Conservation (phyloP, 2,888 invertebrate species). For the Orchesella flavescens region DNA sequence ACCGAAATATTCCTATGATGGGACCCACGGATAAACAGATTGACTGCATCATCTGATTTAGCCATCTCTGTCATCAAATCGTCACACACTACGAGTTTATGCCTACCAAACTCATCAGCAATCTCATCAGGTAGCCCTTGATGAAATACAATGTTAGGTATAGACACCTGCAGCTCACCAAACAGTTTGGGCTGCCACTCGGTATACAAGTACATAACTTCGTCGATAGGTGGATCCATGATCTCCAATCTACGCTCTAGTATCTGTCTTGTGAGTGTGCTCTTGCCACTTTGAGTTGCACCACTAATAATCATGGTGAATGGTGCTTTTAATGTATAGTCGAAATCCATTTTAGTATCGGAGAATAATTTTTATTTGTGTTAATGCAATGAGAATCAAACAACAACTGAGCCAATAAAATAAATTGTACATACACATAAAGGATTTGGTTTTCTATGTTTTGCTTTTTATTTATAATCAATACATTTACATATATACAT, state of each 20-base stretch:
- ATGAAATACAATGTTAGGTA: slow-evolving; percentile 48
- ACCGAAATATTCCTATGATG: no score
- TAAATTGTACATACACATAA: no score
- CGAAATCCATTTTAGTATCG: slow-evolving; percentile 13
- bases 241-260: slow-evolving; percentile 29
- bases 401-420: no score
- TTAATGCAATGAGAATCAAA: no score
- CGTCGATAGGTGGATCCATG: no score
- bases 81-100: slow-evolving; percentile 40
- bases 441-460: no score
- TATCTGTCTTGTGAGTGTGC: slow-evolving; percentile 15
- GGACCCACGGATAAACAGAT: no score
- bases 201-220: no score
- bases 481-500: neutral
- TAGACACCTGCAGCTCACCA: slow-evolving; percentile 18
- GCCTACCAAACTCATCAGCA: neutral
- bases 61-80: slow-evolving; percentile 64
- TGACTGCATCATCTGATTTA: no score
- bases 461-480: neutral
- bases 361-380: neutral
- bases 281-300: slow-evolving; percentile 46
- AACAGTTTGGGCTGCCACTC: no score
- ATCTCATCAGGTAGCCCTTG: slow-evolving; percentile 44
- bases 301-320: slow-evolving; percentile 30
- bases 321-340: slow-evolving; percentile 6